phyloP scores from a whole-genome alignment of 2,888 invertebrate species.

The Raillietiella orientalis region DNA sequence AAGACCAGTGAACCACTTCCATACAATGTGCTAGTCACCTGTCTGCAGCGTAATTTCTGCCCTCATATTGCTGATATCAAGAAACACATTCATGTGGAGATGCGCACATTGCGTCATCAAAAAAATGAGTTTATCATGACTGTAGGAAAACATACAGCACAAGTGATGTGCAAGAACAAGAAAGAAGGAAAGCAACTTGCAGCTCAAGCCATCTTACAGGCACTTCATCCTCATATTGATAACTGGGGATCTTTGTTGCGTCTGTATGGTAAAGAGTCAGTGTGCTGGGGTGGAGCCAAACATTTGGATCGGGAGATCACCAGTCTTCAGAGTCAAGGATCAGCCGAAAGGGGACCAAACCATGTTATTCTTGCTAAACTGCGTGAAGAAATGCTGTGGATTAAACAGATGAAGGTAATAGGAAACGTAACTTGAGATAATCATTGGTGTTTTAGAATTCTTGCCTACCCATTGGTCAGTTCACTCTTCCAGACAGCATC shows the following conservation, averaged over 20 bases:
- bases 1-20: slow-evolving; percentile 86
- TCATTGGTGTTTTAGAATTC: slow-evolving; percentile 13
- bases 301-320: slow-evolving; percentile 74
- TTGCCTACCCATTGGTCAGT: slow-evolving; percentile 26
- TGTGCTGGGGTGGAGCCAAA: slow-evolving; percentile 74
- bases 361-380: slow-evolving; percentile 61
- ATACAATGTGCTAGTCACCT: slow-evolving; percentile 67
- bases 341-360: slow-evolving; percentile 49
- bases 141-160: slow-evolving; percentile 66
- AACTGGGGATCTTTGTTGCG: slow-evolving; percentile 81
- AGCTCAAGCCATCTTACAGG: slow-evolving; percentile 67
- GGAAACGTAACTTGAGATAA: slow-evolving; percentile 1
- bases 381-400: slow-evolving; percentile 40
- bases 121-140: slow-evolving; percentile 79
- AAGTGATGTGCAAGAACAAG: slow-evolving; percentile 78
- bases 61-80: slow-evolving; percentile 57
- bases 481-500: slow-evolving; percentile 24
- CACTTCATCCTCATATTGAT: slow-evolving; percentile 69
- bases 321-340: slow-evolving; percentile 52
- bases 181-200: slow-evolving; percentile 85
- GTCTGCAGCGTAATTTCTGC: slow-evolving; percentile 69
- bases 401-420: slow-evolving; percentile 21
- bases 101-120: slow-evolving; percentile 56
- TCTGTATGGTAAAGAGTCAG: slow-evolving; percentile 68
- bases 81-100: slow-evolving; percentile 54